Percentiles rank a stretch among this genome's conserved stretches.
These are phyloP conservation scores for Mycteria americana DNA, from an alignment of 2,797 vertebrate genomes.

Conservation along the genomic window DNA sequence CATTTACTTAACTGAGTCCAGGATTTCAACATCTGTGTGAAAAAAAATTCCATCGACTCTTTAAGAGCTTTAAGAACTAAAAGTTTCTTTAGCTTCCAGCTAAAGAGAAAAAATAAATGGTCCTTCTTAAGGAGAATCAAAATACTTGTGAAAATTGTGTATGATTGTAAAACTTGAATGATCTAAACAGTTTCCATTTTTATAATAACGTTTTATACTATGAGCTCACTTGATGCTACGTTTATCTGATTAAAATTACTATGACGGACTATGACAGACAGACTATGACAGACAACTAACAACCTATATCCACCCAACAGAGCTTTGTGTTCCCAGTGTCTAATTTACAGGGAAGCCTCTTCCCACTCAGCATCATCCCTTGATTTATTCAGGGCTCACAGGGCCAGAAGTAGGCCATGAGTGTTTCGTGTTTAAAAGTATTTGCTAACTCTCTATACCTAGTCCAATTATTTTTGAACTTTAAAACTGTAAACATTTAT, in stretches of 20 bases:
- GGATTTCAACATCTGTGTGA: not conserved
- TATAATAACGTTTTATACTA: not conserved
- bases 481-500: not conserved
- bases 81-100: not conserved
- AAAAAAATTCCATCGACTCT: not conserved
- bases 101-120: not conserved
- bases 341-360: not conserved
- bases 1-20: not conserved
- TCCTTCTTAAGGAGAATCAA: not conserved
- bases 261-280: not conserved
- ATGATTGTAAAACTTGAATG: not conserved
- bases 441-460: not conserved
- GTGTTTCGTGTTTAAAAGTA: not conserved
- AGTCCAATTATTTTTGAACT: conserved; percentile 1
- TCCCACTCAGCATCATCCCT: not conserved
- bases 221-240: not conserved
- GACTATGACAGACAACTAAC: not conserved
- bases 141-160: not conserved
- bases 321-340: not conserved
- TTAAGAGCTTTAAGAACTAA: not conserved
- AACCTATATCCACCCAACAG: not conserved
- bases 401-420: not conserved
- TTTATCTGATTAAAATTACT: not conserved
- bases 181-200: not conserved
- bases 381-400: not conserved